A percentile compares a stretch with the other conserved stretches of the same genome.
Evolutionary conservation across 2,113 vertebrate genomes (phyloP).

Genomic region (Hymenochirus boettgeri): DNA sequence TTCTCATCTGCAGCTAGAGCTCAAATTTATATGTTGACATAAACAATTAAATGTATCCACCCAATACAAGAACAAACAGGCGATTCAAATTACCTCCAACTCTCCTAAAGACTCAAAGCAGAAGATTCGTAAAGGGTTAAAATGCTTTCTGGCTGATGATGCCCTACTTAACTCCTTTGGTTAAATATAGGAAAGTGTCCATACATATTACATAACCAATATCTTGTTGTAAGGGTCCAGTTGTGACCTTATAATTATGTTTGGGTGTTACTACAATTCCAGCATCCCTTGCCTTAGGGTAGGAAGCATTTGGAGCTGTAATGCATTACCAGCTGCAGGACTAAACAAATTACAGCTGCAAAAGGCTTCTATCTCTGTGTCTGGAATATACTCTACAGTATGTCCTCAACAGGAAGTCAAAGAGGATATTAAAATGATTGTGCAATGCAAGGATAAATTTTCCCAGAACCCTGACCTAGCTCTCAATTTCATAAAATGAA

Average conservation of each 20-base stretch:
- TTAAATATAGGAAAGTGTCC: not conserved
- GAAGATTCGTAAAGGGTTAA: too few species aligned
- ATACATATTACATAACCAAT: not conserved
- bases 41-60: not conserved
- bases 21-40: conserved; percentile 20
- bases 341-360: too few species aligned
- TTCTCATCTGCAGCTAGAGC: not conserved
- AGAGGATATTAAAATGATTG: conserved; percentile 33
- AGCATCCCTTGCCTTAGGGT: too few species aligned
- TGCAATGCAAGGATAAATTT: conserved; percentile 19
- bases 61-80: not conserved
- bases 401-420: conserved; percentile 25
- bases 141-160: too few species aligned
- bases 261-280: too few species aligned
- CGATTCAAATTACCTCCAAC: not conserved
- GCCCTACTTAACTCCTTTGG: not conserved
- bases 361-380: conserved; percentile 4
- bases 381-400: not conserved
- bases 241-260: too few species aligned
- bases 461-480: conserved; percentile 35
- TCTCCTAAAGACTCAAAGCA: not conserved
- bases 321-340: too few species aligned
- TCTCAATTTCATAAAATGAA: conserved; percentile 17
- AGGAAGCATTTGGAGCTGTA: too few species aligned
- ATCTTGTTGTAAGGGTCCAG: too few species aligned